These are phyloP conservation scores for Philereme vetulata DNA, from an alignment of 2,888 invertebrate genomes.

Conservation along the genomic window DNA sequence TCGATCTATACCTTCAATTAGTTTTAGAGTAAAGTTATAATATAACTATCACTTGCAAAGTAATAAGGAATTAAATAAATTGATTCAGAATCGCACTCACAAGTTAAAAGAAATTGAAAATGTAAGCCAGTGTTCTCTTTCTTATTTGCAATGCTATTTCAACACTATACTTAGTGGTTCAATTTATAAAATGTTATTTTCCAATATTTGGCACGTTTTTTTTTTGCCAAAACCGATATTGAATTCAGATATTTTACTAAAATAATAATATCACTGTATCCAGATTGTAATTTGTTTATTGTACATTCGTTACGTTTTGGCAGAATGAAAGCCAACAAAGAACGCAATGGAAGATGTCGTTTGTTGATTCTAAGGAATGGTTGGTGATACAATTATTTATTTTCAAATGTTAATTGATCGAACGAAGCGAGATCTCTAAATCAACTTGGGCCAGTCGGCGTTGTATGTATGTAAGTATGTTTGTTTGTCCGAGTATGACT, in stretches of 20 bases:
- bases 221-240: conserved; percentile 18
- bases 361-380: too few relatives aligned
- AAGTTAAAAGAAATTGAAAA: conserved; percentile 9
- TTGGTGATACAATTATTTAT: too few relatives aligned
- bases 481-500: too few relatives aligned
- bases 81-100: conserved; percentile 15
- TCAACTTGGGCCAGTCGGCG: too few relatives aligned
- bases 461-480: too few relatives aligned
- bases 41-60: conserved; percentile 22
- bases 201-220: conserved; percentile 16
- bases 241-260: too few relatives aligned
- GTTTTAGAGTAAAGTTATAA: conserved; percentile 10
- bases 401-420: too few relatives aligned
- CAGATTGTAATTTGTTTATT: too few relatives aligned
- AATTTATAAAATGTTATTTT: conserved; percentile 26
- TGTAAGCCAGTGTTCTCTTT: conserved; percentile 24
- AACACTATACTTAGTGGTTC: conserved; percentile 28
- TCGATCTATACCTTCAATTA: not conserved
- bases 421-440: too few relatives aligned
- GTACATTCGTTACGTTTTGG: conserved; percentile 9
- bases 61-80: conserved; percentile 11
- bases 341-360: conserved; percentile 17
- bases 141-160: conserved; percentile 37
- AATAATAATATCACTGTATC: too few relatives aligned
- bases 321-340: conserved; percentile 16